phyloP scores from a whole-genome alignment of 1,140 invertebrate species.

The Littorina saxatilis region DNA sequence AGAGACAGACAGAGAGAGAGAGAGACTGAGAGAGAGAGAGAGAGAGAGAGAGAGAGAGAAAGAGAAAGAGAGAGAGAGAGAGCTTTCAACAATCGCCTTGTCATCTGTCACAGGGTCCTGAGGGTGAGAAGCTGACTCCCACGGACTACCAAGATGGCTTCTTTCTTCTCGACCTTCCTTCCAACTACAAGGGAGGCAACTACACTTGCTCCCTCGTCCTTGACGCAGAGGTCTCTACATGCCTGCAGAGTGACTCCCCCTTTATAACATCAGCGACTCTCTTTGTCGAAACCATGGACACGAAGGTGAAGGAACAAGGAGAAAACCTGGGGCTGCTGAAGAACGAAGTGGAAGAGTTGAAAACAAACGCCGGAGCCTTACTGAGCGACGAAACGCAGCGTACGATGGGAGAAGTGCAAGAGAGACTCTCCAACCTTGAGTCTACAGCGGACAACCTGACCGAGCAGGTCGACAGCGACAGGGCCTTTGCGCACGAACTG shows the following conservation, averaged over 20 bases:
- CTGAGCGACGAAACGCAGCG: not conserved
- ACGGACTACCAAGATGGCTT: not conserved
- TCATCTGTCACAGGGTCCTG: not conserved
- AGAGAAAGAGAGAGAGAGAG: too few relatives aligned
- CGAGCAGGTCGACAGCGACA: not conserved
- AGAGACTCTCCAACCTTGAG: not conserved
- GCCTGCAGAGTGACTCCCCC: not conserved
- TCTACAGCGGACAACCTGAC: not conserved
- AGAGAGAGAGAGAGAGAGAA: too few relatives aligned
- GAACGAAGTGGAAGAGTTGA: not conserved
- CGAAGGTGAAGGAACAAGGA: not conserved
- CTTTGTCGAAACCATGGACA: slow-evolving; percentile 14
- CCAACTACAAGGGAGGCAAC: slow-evolving; percentile 3
- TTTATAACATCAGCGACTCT: not conserved
- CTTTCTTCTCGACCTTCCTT: not conserved
- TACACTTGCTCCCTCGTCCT: slow-evolving; percentile 12
- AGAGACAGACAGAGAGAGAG: too few relatives aligned
- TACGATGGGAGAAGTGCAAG: not conserved
- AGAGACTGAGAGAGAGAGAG: too few relatives aligned
- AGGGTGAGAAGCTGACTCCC: not conserved
- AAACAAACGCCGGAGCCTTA: not conserved
- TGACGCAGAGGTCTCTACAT: not conserved
- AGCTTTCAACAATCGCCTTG: too few relatives aligned
- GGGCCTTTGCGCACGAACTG: not conserved
- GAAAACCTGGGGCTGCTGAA: not conserved